These are phyloP conservation scores for Trypoxylon attenuatum DNA, from an alignment of 2,888 invertebrate species.

Conservation along the genomic window DNA sequence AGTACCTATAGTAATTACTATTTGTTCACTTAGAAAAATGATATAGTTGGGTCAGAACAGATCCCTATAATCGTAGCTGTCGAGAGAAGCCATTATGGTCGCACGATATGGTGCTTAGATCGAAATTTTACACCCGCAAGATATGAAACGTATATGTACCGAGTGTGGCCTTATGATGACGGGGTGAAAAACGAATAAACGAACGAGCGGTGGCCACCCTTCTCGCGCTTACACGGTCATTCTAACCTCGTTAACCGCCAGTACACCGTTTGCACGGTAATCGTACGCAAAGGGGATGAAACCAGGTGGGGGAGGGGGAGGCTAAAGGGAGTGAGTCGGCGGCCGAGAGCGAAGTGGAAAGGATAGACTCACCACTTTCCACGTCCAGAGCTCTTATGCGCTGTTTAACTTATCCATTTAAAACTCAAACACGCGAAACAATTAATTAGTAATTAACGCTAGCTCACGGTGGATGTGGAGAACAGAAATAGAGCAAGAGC, in stretches of 20 bases:
- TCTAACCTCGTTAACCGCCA: slow-evolving; percentile 61
- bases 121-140: slow-evolving; percentile 19
- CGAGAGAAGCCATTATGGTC: background rate
- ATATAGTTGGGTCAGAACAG: too few relatives aligned
- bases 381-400: slow-evolving; percentile 53
- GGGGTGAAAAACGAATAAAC: slow-evolving; percentile 63
- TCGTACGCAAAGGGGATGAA: slow-evolving; percentile 41
- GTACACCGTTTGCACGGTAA: slow-evolving; percentile 54
- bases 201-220: slow-evolving; percentile 40
- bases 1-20: too few relatives aligned
- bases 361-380: slow-evolving; percentile 30
- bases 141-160: background rate
- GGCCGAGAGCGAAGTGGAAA: slow-evolving; percentile 24
- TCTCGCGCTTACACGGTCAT: slow-evolving; percentile 55
- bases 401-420: slow-evolving; percentile 71
- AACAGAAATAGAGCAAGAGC: slow-evolving; percentile 37
- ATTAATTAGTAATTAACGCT: slow-evolving; percentile 73
- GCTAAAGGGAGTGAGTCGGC: slow-evolving; percentile 1
- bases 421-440: slow-evolving; percentile 73
- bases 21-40: too few relatives aligned
- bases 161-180: slow-evolving; percentile 42
- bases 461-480: slow-evolving; percentile 48
- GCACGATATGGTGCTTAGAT: background rate
- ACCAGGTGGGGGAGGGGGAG: background rate
- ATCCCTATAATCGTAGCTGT: background rate